Base-by-base conservation (phyloP, 2,888 invertebrate species). In the Drosophila paramelanica region DNA sequence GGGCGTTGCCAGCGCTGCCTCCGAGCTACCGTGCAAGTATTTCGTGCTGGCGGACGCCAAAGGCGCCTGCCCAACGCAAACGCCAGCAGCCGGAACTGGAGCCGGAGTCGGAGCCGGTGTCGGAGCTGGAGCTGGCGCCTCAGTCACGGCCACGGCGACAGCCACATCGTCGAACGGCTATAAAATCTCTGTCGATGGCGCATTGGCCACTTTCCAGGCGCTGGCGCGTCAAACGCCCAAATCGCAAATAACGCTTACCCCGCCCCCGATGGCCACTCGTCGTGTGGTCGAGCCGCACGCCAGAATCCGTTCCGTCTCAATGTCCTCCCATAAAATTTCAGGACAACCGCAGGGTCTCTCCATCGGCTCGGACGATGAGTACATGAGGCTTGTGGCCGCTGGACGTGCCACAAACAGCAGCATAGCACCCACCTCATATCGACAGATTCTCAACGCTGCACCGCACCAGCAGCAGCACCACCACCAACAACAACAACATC, bases 311-410 rank as follows among this genome's bases (percentile, higher is more conserved):
- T 92, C 92, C 81, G 89, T 87, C 70, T 92, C 92, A 92, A 81
- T 92, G 81, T 90, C 91, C 82, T 92, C 91, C 85, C 88, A 91
- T 90, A 91, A 92, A 92, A 74, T 92, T 92, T 80, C 92, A 92
- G 91, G 90, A 33, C 79, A 64, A 67, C 39, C 59, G 14, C 76
- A 62, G 60, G 39, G 38, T 33, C 20, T 47, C 14, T 20, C 39
- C 45, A 49, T 49, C 31, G 20, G 20, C 7, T 11, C 64, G n/a
- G 78, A 62, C 66, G 77, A 77, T 66, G 66, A 64, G 39, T 68
- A 64, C 8, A 66, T 73, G 67, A 66, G 64, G 36, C 67, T 55
- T 6, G 62, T 60, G 47, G 61, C 58, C n/a, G 10, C 49, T n/a
- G 57, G 45, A n/a, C 33, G 51, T 13, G 14, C 20, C 45, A 43